These are phyloP conservation scores for Temnothorax longispinosus DNA, from an alignment of 1,140 invertebrate genomes.

Conservation along the genomic window DNA sequence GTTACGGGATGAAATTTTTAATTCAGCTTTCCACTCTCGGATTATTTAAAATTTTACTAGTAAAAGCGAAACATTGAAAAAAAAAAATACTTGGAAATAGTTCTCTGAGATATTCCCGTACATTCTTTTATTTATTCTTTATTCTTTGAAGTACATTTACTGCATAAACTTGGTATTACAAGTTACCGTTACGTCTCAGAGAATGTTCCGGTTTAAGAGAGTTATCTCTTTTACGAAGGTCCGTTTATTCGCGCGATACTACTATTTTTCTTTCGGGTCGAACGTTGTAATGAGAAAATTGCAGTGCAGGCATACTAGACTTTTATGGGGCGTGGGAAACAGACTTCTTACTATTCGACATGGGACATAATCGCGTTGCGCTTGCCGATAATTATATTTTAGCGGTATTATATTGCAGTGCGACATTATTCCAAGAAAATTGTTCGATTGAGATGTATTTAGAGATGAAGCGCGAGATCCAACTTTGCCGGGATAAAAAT, in stretches of 20 bases:
- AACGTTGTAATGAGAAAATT: constrained; percentile 41
- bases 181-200: not conserved
- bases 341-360: not conserved
- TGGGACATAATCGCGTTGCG: not conserved
- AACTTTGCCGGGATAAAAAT: not conserved
- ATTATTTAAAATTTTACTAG: constrained; percentile 17
- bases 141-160: constrained; percentile 15
- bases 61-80: not conserved
- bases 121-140: constrained; percentile 2
- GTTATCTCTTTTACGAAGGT: constrained; percentile 2
- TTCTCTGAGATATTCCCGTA: not conserved
- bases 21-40: not conserved
- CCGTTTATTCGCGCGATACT: constrained; percentile 20
- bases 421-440: not conserved
- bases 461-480: not conserved
- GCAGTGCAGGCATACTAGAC: not conserved
- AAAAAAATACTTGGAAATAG: not conserved
- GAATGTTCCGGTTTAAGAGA: constrained; percentile 5
- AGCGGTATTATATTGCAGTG: not conserved
- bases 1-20: constrained; percentile 25
- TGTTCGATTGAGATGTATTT: not conserved
- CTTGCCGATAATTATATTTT: not conserved
- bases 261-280: not conserved
- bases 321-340: constrained; percentile 26
- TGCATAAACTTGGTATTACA: not conserved